phyloP scores from a whole-genome alignment of 2,113 vertebrate species.

The Halichoeres trimaculatus region DNA sequence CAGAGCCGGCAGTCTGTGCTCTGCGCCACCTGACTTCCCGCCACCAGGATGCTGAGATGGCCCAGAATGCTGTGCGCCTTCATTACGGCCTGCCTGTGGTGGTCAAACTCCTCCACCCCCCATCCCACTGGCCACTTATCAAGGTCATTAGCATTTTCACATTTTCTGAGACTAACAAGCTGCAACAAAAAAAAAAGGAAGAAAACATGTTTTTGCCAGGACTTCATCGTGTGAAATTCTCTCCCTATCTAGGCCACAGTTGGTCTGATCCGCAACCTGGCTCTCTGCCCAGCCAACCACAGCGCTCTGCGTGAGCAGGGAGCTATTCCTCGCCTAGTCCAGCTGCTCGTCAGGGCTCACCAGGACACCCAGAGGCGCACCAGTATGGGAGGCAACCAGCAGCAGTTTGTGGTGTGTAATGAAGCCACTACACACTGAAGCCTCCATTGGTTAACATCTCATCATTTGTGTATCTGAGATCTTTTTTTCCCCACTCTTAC shows the following conservation, averaged over 20 bases:
- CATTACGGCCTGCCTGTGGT: slow-evolving; percentile 98
- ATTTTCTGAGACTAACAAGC: not conserved
- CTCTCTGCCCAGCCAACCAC: slow-evolving; percentile 97
- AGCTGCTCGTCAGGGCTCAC: slow-evolving; percentile 95
- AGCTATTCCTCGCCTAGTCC: slow-evolving; percentile 95
- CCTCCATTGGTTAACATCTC: not conserved
- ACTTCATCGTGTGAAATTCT: not conserved
- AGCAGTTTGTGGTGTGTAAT: slow-evolving; percentile 94
- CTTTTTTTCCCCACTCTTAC: not conserved
- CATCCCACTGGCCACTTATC: slow-evolving; percentile 98
- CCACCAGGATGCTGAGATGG: slow-evolving; percentile 99
- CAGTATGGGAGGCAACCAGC: slow-evolving; percentile 97
- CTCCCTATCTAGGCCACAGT: slow-evolving; percentile 89
- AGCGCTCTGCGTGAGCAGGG: slow-evolving; percentile 96
- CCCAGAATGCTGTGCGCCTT: slow-evolving; percentile 97
- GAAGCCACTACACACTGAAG: not conserved
- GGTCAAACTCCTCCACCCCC: slow-evolving; percentile 97
- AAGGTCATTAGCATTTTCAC: slow-evolving; percentile 82
- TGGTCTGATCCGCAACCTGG: slow-evolving; percentile 96
- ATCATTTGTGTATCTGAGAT: not conserved
- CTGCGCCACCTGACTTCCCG: slow-evolving; percentile 97
- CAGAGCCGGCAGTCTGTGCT: slow-evolving; percentile 96
- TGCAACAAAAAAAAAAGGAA: not conserved
- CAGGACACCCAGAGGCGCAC: slow-evolving; percentile 98
- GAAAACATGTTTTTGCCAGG: not conserved